Evolutionary conservation across 2,113 vertebrate genomes (phyloP).

Genomic region (Chelonoidis abingdonii): DNA sequence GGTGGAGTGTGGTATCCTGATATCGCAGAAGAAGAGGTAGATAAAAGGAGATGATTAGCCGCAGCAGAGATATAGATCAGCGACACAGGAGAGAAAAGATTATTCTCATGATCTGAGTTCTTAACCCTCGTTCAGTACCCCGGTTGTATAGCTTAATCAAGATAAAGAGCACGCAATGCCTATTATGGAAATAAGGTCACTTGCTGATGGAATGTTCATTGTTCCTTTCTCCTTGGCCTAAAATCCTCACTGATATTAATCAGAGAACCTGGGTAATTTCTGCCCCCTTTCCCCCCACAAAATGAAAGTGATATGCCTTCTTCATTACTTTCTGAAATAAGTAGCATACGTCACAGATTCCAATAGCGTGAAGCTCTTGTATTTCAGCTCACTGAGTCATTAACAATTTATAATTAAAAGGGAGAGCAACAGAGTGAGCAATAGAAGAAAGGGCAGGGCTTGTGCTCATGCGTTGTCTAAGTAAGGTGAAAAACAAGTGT

Average conservation of each 20-base stretch:
- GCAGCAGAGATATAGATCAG: not conserved
- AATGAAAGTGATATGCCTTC: not conserved
- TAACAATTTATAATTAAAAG: not conserved
- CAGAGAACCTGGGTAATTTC: not conserved
- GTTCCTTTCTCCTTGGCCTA: not conserved
- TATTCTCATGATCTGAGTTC: not conserved
- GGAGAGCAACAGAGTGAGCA: not conserved
- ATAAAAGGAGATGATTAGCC: not conserved
- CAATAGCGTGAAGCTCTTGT: not conserved
- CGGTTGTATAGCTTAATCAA: rapidly evolving
- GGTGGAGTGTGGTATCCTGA: slow-evolving; percentile 55
- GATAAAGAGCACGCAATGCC: not conserved
- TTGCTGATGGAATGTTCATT: not conserved
- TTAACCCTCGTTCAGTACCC: not conserved
- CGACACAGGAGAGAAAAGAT: not conserved
- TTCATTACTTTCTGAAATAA: not conserved
- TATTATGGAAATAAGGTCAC: not conserved
- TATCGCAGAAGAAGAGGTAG: slow-evolving; percentile 21
- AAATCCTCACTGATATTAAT: not conserved
- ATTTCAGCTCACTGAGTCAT: not conserved
- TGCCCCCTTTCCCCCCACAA: not conserved
- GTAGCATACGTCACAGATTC: not conserved
- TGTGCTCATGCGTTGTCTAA: not conserved
- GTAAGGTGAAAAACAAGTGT: not conserved
- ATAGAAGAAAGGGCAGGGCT: not conserved